Base-by-base conservation (phyloP, 2,113 vertebrate species). In the Tricholaema leucomelas region DNA sequence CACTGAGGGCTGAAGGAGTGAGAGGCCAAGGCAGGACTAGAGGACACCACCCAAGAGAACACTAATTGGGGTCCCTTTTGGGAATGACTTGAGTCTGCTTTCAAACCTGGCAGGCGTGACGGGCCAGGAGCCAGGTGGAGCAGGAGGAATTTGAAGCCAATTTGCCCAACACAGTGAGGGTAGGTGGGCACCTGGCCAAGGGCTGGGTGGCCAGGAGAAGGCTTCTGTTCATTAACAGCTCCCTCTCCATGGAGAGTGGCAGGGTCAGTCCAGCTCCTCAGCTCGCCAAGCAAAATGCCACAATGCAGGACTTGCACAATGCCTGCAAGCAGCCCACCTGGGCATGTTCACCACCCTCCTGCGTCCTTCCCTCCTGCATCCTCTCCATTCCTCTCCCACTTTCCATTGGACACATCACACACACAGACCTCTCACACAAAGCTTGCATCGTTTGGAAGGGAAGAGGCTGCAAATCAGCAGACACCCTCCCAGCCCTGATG, bases 91-190 rank as follows among this genome's bases (percentile, higher is more conserved):
- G 0, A 8, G 15, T 7, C 40, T 15, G 31, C 69, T 38, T 35
- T 18, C 61, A 4, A 12, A 18, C 23, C 30, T 2, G 12, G 1
- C 3, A 2, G 63, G 17, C 24, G 4, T 5, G 9, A 15, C 0
- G 7, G 60, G 20, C 4, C 4, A 12, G 73, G 38, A 19, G 10
- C 9, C 31, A 17, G 60, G 60, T 7, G 0, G 17, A 54, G n/a
- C 0, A 7, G 52, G 54, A 65, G 30, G 23, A 18, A 27, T 3
- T 1, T 0, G 1, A 15, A 18, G 50, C 48, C 31, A 5, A 0
- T 36, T 4, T 1, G 69, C 63, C 58, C 30, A 36, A 7, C 52
- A 30, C n/a, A 12, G 74, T 3, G 3, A 69, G 38, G 58, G n/a
- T 0, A 38, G 1, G 9, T 0, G 12, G 30, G 63, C 23, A 23